Conservation (phyloP, 2,888 invertebrate genomes). For the Halocaridina rubra region DNA sequence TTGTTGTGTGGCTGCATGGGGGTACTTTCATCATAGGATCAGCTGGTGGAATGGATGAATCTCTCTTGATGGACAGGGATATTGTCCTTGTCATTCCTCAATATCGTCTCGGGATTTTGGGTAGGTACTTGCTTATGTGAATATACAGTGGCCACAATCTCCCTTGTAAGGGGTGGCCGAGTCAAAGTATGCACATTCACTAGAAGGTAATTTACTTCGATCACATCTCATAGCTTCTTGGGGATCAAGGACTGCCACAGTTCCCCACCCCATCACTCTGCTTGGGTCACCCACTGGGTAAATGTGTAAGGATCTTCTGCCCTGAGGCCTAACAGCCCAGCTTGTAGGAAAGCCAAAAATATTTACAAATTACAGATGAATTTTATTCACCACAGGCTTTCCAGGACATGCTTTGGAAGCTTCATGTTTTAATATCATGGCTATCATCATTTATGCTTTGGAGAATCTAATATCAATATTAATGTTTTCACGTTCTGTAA, state of each 20-base stretch:
- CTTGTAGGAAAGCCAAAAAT: too few relatives aligned
- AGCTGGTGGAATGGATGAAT: constrained; percentile 22
- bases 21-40: constrained; percentile 52
- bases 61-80: constrained; percentile 49
- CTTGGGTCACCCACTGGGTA: neutral
- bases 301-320: neutral
- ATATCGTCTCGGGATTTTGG: constrained; percentile 50
- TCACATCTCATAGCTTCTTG: neutral
- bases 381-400: too few relatives aligned
- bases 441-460: too few relatives aligned
- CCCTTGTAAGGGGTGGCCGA: too few relatives aligned
- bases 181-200: too few relatives aligned
- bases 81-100: constrained; percentile 52
- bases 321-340: too few relatives aligned
- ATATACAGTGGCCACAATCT: neutral
- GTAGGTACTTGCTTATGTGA: neutral
- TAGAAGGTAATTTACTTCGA: too few relatives aligned
- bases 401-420: too few relatives aligned
- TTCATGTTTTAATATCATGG: too few relatives aligned
- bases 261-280: neutral
- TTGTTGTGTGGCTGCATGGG: constrained; percentile 61
- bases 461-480: too few relatives aligned
- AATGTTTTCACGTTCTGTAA: too few relatives aligned
- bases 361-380: too few relatives aligned
- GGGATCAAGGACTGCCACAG: neutral